A percentile compares a stretch with the other conserved stretches of the same genome.
Conservation (phyloP, 2,113 vertebrate species). For the Sisor rabdophorus region DNA sequence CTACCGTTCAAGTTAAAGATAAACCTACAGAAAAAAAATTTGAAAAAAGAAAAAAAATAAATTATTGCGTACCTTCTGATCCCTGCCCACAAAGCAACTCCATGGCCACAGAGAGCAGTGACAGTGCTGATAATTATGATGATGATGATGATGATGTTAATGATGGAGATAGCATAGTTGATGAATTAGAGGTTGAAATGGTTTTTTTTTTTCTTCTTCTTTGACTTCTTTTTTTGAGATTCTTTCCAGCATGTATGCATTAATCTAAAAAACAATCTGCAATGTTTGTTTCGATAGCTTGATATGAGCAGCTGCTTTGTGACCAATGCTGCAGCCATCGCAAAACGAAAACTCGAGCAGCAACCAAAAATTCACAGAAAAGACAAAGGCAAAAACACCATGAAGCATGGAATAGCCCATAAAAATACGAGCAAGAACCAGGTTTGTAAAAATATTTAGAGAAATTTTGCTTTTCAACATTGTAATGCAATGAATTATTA, state of each 20-base stretch:
- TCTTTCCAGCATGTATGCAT: too few species aligned
- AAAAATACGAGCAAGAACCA: conserved; percentile 2
- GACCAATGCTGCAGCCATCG: conserved; percentile 44
- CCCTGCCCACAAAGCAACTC: background rate
- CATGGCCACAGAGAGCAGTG: conserved; percentile 19
- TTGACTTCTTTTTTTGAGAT: background rate
- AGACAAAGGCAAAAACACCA: conserved; percentile 32
- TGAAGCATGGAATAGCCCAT: conserved; percentile 17
- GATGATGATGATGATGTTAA: conserved; percentile 9
- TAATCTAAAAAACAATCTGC: background rate
- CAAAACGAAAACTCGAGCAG: conserved; percentile 47
- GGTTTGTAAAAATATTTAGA: conserved; percentile 8
- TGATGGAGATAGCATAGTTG: conserved; percentile 20
- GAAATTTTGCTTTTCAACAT: background rate
- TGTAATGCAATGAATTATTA: background rate
- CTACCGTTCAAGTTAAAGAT: conserved; percentile 33
- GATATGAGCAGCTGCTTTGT: conserved; percentile 57
- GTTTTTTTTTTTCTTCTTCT: conserved; percentile 29
- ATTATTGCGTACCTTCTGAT: conserved; percentile 24
- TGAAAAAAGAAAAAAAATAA: conserved; percentile 42
- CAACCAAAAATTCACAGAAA: conserved; percentile 47
- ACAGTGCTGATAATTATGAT: conserved; percentile 31
- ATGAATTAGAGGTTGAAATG: conserved; percentile 53
- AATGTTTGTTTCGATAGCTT: conserved; percentile 51
- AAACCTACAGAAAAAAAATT: conserved; percentile 43